Evolutionary conservation across 1,140 invertebrate genomes (phyloP).

Genomic region (Hormaphis cornu): DNA sequence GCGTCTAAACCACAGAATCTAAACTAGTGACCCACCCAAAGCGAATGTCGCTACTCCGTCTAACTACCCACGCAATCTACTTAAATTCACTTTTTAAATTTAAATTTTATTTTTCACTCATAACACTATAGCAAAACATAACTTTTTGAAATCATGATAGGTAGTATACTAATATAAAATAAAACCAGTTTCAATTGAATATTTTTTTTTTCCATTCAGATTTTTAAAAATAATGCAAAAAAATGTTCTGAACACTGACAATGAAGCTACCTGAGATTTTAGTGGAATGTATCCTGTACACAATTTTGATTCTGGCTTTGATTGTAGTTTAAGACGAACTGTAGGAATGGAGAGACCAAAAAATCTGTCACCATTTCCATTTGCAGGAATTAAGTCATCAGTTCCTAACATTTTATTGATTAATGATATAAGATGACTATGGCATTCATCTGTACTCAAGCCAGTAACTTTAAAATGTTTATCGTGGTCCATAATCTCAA

Average conservation of each 20-base stretch:
- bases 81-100: too few relatives aligned
- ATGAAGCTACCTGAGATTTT: neutral
- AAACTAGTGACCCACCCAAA: too few relatives aligned
- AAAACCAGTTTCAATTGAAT: too few relatives aligned
- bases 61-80: too few relatives aligned
- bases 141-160: too few relatives aligned
- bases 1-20: too few relatives aligned
- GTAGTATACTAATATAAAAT: too few relatives aligned
- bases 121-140: too few relatives aligned
- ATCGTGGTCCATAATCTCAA: constrained; percentile 24
- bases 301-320: neutral
- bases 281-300: constrained; percentile 8
- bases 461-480: constrained; percentile 20
- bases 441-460: constrained; percentile 12
- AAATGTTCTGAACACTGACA: neutral
- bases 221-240: neutral
- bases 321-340: constrained; percentile 1
- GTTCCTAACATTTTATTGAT: constrained; percentile 19
- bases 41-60: too few relatives aligned
- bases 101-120: too few relatives aligned
- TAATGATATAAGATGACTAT: constrained; percentile 21
- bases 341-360: constrained; percentile 2
- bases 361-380: constrained; percentile 21
- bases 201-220: too few relatives aligned
- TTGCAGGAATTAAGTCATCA: neutral